Evolutionary conservation across 2,888 invertebrate species (phyloP), one percentile per base, ranked within the genome.

Genomic region (Caenorhabditis sulstoni): DNA sequence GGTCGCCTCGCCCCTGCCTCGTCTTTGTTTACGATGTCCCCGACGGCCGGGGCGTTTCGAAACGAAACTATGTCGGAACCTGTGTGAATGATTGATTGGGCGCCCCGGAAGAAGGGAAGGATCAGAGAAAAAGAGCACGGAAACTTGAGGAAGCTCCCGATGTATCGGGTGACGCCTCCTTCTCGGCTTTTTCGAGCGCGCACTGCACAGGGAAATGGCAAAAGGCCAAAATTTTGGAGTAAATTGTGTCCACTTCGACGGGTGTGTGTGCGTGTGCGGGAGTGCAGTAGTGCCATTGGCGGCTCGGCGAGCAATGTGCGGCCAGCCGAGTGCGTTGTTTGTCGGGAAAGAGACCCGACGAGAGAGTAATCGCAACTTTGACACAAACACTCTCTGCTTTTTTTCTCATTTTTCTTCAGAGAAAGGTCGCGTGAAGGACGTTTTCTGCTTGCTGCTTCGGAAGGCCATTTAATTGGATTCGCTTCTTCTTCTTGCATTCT

Each of bases 11-110:
- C 50, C 39, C 49, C 39, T 47, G 29, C 29, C 29, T 29, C 29
- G 29, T 57, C 39, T 64, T 64, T 64, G 73, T 73, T 64, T 64
- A 73, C 64, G 73, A 57, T 73, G 49, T 73, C 57, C 58, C 64
- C 57, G 29, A 29, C 50, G 62, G 62, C 49, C 55, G 52, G 39
- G 49, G 39, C 49, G 50, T 64, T 64, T 64, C 59, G 29, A 71
- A 71, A 55, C 59, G 29, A 71, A 71, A 55, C 53, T 47, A 64
- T 71, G 62, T 64, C 71, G 61, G 57, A 62, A 71, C 62, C 52
- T 62, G 71, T 71, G 71, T 22, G 14, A 58, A 73, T 73, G 64
- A 73, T 73, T 64, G 73, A 73, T 73, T 73, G 58, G 64, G 44
- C 50, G 73, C 29, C 29, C 29, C 29, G 29, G 29, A 29, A 29